Base-by-base conservation (phyloP, 2,797 vertebrate species). In the Clamator glandarius region DNA sequence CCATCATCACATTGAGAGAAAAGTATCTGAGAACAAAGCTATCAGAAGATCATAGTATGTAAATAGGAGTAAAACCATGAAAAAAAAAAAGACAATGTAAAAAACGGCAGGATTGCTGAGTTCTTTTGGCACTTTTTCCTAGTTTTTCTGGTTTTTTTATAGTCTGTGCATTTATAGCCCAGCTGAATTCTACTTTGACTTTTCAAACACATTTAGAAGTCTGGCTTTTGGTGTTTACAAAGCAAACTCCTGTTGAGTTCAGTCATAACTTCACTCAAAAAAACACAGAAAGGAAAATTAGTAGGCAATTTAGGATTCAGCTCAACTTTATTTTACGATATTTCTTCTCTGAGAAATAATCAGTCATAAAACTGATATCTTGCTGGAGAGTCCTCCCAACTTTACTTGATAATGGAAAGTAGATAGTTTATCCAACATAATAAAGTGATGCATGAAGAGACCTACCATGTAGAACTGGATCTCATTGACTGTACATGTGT, bases 351-450 rank as follows among this genome's bases (percentile, higher is more conserved):
- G 28, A 78, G 50, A 88, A 86, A 61, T 1, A 61, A 50, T 2
- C 7, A 72, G 0, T 28, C 23, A 18, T 42, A 57, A 63, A 61
- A 54, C 8, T 17, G 1, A 1, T 54, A 28, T n/a, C 57, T 64
- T 68, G 5, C 50, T 83, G n/a, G 20, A 68, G 17, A 20, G 4
- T 39, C 52, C 36, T 90, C 36, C 7, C 51, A 68, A 3, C 0
- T 84, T 59, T 33, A 36, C 15, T 25, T 59, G 25, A 26, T 15
- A 44, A 58, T 4, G 8, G 76, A 85, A 76, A 89, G 68, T 1
- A 64, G 23, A 14, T 51, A 3, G 29, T 51, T 67, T 74, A 20
- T 25, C 12, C 3, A 1, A 18, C 14, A 11, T 35, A 29, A 26
- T 8, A 33, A 74, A 51, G 52, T 52, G 33, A 12, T 54, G 18